Percentiles rank a stretch among this genome's conserved stretches.
phyloP scores from a whole-genome alignment of 2,113 vertebrate genomes.

The Neodontobutis hainanensis region DNA sequence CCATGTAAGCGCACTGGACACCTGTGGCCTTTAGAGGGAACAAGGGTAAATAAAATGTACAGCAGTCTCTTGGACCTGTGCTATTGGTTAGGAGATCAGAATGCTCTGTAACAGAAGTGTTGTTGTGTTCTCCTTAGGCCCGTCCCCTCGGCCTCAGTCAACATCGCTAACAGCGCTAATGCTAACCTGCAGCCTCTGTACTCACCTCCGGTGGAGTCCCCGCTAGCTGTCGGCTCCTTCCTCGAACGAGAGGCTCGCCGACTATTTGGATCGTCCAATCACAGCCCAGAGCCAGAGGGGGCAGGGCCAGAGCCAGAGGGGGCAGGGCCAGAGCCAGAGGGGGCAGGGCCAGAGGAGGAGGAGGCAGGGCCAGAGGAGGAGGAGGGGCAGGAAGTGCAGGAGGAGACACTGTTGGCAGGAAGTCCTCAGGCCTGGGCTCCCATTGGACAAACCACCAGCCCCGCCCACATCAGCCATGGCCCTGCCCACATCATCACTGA shows the following conservation, averaged over 20 bases:
- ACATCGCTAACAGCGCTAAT: conserved; percentile 76
- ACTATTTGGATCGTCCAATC: conserved; percentile 80
- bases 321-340: conserved; percentile 9
- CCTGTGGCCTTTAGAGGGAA: no score
- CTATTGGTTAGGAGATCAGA: not conserved
- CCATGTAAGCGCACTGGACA: no score
- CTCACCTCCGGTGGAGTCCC: conserved; percentile 78
- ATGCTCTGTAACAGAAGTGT: conserved; percentile 5
- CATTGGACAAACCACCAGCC: not conserved
- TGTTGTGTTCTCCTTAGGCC: conserved; percentile 20
- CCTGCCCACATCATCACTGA: not conserved
- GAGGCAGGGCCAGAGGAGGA: conserved; percentile 28
- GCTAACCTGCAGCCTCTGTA: conserved; percentile 80
- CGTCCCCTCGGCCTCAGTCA: conserved; percentile 25
- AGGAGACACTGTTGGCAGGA: conserved; percentile 32
- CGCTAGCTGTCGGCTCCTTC: conserved; percentile 87
- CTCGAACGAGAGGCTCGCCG: conserved; percentile 89
- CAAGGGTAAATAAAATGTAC: no score
- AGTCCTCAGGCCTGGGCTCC: conserved; percentile 29
- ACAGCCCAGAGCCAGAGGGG: not conserved
- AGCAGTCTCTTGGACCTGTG: conserved; percentile 38
- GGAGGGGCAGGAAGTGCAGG: conserved; percentile 55
- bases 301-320: not conserved
- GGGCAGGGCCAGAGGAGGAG: conserved; percentile 6
- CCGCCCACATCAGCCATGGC: not conserved